These are phyloP conservation scores for Pseudochirops corinnae DNA, from an alignment of 2,797 vertebrate species.

Conservation along the genomic window DNA sequence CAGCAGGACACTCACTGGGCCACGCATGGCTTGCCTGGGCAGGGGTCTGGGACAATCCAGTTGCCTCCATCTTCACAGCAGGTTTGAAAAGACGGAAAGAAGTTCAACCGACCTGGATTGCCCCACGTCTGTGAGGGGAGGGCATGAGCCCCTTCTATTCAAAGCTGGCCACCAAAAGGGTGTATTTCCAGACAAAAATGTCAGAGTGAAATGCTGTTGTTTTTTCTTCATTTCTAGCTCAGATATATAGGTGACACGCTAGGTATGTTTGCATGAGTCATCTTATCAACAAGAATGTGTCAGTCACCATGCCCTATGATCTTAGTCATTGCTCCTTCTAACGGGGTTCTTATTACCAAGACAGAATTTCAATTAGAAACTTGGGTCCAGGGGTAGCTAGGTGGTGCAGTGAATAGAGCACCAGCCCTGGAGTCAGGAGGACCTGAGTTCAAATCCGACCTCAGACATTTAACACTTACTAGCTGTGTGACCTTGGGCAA, in stretches of 20 bases:
- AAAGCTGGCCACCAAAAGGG: not conserved
- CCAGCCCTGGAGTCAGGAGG: too few species aligned
- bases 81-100: not conserved
- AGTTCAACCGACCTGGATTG: not conserved
- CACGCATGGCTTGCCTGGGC: not conserved
- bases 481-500: too few species aligned
- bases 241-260: not conserved
- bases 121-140: not conserved
- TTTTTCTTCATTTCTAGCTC: not conserved
- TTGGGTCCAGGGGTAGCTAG: not conserved
- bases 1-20: not conserved
- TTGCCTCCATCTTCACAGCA: not conserved
- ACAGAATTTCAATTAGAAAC: not conserved
- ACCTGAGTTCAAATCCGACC: too few species aligned
- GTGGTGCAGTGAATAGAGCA: too few species aligned
- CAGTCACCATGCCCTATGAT: too few species aligned
- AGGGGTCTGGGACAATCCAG: not conserved
- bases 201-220: not conserved
- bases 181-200: not conserved
- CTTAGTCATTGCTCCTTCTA: not conserved
- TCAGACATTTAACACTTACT: too few species aligned
- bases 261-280: not conserved
- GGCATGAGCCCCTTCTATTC: not conserved
- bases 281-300: not conserved
- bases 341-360: not conserved